A percentile compares a stretch with the other conserved stretches of the same genome.
phyloP scores from a whole-genome alignment of 2,888 invertebrate genomes.

The Matsumyia berberina region DNA sequence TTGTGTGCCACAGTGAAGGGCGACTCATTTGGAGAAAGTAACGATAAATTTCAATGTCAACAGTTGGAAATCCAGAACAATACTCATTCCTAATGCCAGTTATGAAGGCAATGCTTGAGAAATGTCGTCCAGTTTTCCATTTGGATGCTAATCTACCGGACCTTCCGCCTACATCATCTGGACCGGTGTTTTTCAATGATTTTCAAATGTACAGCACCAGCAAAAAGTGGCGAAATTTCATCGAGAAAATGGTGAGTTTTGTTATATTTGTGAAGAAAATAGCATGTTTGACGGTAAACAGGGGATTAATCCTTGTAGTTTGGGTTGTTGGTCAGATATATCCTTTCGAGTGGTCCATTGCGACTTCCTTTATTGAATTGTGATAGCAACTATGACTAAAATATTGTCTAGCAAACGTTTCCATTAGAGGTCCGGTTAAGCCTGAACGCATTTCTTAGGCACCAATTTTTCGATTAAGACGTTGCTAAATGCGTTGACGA shows the following conservation, averaged over 20 bases:
- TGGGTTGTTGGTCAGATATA: too few species aligned
- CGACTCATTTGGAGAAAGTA: background rate
- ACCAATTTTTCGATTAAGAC: too few species aligned
- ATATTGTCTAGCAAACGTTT: too few species aligned
- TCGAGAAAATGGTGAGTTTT: constrained; percentile 85
- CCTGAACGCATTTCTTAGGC: too few species aligned
- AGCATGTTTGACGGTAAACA: too few species aligned
- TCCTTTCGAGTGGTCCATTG: too few species aligned
- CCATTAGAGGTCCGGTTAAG: too few species aligned
- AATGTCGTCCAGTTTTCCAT: constrained; percentile 83
- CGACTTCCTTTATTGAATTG: too few species aligned
- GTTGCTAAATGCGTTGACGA: too few species aligned
- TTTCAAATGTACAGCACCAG: constrained; percentile 86
- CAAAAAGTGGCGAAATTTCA: constrained; percentile 86
- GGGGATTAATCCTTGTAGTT: too few species aligned
- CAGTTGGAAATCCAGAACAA: constrained; percentile 85
- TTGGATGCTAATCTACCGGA: constrained; percentile 84
- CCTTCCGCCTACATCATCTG: constrained; percentile 85
- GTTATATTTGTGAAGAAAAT: background rate
- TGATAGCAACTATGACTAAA: too few species aligned
- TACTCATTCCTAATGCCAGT: constrained; percentile 87
- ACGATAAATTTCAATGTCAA: background rate
- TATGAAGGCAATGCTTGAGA: constrained; percentile 87
- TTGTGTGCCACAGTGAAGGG: too few species aligned
- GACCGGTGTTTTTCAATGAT: constrained; percentile 87